Evolutionary conservation across 2,888 invertebrate species (phyloP), one percentile per base, ranked within the genome.

Genomic region (Campopleginae sp.): DNA sequence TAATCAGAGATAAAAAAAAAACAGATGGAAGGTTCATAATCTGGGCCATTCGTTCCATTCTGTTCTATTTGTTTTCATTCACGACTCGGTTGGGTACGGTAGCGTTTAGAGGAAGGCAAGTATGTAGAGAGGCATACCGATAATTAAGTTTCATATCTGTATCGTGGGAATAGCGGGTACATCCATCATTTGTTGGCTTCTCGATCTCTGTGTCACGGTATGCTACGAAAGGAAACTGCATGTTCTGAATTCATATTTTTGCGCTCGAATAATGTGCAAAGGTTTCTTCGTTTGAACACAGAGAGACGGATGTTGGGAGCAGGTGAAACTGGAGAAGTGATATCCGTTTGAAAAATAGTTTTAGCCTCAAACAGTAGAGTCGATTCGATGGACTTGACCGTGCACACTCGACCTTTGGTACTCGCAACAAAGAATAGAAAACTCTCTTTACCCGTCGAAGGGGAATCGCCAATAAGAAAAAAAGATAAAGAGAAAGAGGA

Each of bases 141-240:
- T 82, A 80, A 86, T 87, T 85, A 80, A 84, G 46, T 82, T 85
- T 84, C 78, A 83, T 82, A 81, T 82, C 31, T 82, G 75, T 68
- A 78, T 80, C 63, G 68, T 80, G 71, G 54, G 44, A 82, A 63
- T 80, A 23, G 71, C 66, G 54, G 66, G 31, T 33, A 42, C 44
- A 77, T 84, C 65, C 75, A 70, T 70, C 78, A 81, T 85, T 85
- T 81, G 27, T 78, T 65, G 76, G 31, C 58, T 70, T 70, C 78
- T n/a, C 44, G 74, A 81, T 74, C 78, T 81, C 78, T 74, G 63
- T 38, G 23, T 44, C 63, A 38, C 63, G 63, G 44, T 63, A 63
- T 70, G 75, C 63, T 75, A 65, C 27, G 14, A 72, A 81, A 74
- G 75, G 70, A 85, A 81, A 80, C 79, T 48, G 19, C n/a, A 46